These are phyloP conservation scores for Zosterops pallidus DNA, from an alignment of 2,113 vertebrate genomes.

Conservation along the genomic window DNA sequence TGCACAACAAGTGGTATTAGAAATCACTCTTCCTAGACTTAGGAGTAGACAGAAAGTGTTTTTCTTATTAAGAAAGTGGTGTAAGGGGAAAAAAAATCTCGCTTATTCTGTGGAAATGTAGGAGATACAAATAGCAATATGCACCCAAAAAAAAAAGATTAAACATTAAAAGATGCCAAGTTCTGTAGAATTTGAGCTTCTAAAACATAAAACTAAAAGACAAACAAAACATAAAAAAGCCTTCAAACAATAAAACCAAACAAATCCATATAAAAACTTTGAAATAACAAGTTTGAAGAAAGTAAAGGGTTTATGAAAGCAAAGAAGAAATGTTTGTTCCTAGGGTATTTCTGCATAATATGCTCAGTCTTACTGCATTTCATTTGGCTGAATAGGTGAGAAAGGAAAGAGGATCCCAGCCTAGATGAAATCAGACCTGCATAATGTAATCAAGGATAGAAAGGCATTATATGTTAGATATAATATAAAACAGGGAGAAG, in stretches of 20 bases:
- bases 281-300: background rate
- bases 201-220: background rate
- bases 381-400: background rate
- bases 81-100: background rate
- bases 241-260: background rate
- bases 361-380: background rate
- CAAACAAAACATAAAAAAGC: fast-evolving
- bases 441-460: conserved; percentile 67
- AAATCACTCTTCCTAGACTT: background rate
- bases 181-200: background rate
- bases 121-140: background rate
- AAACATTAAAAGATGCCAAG: background rate
- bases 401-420: conserved; percentile 1
- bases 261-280: background rate
- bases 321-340: background rate
- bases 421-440: conserved; percentile 54
- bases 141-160: background rate
- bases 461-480: background rate
- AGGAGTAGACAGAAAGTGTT: background rate
- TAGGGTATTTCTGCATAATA: background rate
- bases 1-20: background rate
- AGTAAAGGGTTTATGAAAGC: background rate
- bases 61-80: background rate
- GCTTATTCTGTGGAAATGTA: background rate
- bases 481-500: background rate